Evolutionary conservation across 2,888 invertebrate genomes (phyloP).

Genomic region (Aquatica leii): DNA sequence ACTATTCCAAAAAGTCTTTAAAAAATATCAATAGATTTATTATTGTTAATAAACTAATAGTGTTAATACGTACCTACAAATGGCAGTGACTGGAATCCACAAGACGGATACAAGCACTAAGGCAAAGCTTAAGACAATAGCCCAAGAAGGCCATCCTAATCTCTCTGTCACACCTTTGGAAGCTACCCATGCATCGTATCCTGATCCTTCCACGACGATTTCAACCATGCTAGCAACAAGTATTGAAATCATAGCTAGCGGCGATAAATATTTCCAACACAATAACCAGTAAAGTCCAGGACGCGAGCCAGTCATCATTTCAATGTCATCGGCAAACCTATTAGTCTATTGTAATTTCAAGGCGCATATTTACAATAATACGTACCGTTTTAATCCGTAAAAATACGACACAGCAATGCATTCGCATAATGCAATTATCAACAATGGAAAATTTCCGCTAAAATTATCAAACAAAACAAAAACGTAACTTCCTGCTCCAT

Average conservation of each 20-base stretch:
- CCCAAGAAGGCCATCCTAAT: conserved; percentile 90
- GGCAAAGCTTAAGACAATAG: conserved; percentile 75
- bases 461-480: conserved; percentile 94
- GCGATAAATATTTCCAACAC: conserved; percentile 95
- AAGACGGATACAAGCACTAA: conserved; percentile 82
- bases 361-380: conserved; percentile 64
- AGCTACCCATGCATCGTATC: conserved; percentile 85
- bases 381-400: conserved; percentile 87
- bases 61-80: conserved; percentile 71
- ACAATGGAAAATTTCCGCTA: conserved; percentile 89
- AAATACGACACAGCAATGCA: conserved; percentile 93
- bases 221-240: conserved; percentile 84
- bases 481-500: conserved; percentile 92
- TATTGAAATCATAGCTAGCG: conserved; percentile 87
- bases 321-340: conserved; percentile 93
- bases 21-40: too few relatives aligned
- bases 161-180: conserved; percentile 75
- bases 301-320: conserved; percentile 91
- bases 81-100: conserved; percentile 87
- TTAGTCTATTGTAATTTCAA: too few relatives aligned
- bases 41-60: too few relatives aligned
- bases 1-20: conserved; percentile 80
- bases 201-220: conserved; percentile 80
- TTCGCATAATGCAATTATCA: conserved; percentile 93
- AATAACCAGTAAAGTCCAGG: conserved; percentile 91